Base-by-base conservation (phyloP, 2,888 invertebrate species). In the Pandemis corylana region DNA sequence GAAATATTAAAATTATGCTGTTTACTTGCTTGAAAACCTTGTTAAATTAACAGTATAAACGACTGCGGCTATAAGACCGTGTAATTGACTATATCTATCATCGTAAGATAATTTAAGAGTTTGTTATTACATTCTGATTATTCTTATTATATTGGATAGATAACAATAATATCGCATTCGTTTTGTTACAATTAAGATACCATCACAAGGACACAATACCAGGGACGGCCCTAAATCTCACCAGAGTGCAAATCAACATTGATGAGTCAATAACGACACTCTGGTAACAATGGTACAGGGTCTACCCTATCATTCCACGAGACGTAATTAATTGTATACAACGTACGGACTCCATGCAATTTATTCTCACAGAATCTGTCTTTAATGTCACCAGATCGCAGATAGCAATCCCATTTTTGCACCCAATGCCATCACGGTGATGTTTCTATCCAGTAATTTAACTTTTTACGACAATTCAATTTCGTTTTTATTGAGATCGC, bases 391-490 rank as follows among this genome's bases (percentile, higher is more conserved):
- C 56, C 9, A 56, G 9, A 56, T 56, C 5, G 9, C 56, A n/a
- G 82, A 85, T 83, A 81, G 83, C 80, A 85, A 86, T 66, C 51
- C 65, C 64, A 74, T 85, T 87, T 81, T 84, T 84, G 84, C 84
- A 81, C 81, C 83, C 86, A 84, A 82, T 85, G 87, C 85, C 85
- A 86, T 87, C 84, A 83, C 82, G 78, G 81, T 89, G 88, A 89
- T 88, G 87, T 86, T 87, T 91, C 91, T 88, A 89, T 90, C 86
- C 85, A 78, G 83, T 81, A 75, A 83, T 84, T 85, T 85, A 78
- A 79, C 81, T 89, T 89, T 88, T 89, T 86, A 82, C 53, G 15
- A 36, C 79, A 67, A 77, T 80, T 80, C 82, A 80, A 82, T 83
- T 85, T 82, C 67, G 81, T 83, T 87, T 88, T 88, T 86, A 80